Base-by-base conservation (phyloP, 2,797 vertebrate genomes). In the Bucorvus abyssinicus region DNA sequence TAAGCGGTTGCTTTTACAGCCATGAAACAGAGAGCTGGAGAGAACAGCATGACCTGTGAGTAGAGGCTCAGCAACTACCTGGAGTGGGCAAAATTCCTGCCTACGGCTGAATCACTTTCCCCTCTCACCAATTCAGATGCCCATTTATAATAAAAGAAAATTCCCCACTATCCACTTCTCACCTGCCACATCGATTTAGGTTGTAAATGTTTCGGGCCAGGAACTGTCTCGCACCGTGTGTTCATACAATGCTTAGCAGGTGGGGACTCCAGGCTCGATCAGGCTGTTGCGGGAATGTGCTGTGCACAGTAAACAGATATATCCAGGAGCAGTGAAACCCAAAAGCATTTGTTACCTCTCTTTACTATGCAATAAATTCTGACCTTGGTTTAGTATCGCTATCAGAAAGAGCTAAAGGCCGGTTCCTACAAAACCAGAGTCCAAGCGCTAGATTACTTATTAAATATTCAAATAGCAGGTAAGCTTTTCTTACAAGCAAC, bases 111-210 rank as follows among this genome's bases (percentile, higher is more conserved):
- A 90, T 63, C 53, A 7, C 19, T 89, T 90, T 15, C 26, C 59
- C 45, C 21, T 78, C 36, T 90, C 88, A 69, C 36, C 63, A 80
- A 29, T 40, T 90, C 68, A 77, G 52, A 70, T 55, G 45, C 40
- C 75, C 86, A n/a, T 75, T 74, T 79, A 56, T 18, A 36, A 84
- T 38, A 87, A 65, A 82, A 79, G 22, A 84, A 81, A 79, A 74
- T 68, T 76, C 44, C 57, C 29, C 0, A 0, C 53, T 84, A 45
- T 45, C n/a, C 42, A 30, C 21, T 82, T 94, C 70, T 95, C 87
- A 93, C 83, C 86, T 96, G 91, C 57, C 81, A 75, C 65, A 50
- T 90, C 89, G 75, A 63, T 90, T 93, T 80, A 65, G 85, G 57
- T 6, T 38, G 56, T 13, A 53, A 95, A 67, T 0, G 1, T 56